phyloP scores from a whole-genome alignment of 1,140 invertebrate genomes.

The Euura saliciscinereae region DNA sequence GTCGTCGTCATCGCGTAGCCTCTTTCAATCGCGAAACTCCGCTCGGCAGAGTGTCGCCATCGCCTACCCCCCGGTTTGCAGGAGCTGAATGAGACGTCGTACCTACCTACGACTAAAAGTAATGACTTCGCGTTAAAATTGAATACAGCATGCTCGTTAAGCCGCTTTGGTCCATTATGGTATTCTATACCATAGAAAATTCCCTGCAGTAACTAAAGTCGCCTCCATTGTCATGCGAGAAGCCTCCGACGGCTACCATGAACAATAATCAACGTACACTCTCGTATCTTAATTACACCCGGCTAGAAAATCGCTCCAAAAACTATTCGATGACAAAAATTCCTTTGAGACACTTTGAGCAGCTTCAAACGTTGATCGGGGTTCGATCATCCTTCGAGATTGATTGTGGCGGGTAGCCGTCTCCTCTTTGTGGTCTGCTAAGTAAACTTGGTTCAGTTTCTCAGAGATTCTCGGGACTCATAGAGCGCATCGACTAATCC shows the following conservation, averaged over 20 bases:
- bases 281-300: neutral
- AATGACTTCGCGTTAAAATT: slow-evolving; percentile 4
- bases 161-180: neutral
- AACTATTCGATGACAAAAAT: too few relatives aligned
- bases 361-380: slow-evolving; percentile 8
- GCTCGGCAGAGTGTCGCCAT: neutral
- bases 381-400: slow-evolving; percentile 10
- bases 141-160: slow-evolving; percentile 5
- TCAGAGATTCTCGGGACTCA: neutral
- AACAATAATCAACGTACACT: neutral
- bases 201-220: neutral
- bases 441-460: neutral
- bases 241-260: neutral
- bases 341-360: neutral
- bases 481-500: neutral
- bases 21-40: neutral
- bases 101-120: neutral
- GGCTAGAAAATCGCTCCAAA: neutral
- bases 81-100: neutral
- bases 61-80: too few relatives aligned
- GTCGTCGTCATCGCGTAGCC: neutral
- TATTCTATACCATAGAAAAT: slow-evolving; percentile 1
- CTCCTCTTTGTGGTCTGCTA: neutral
- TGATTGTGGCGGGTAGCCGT: too few relatives aligned
- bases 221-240: neutral